A percentile compares a stretch with the other conserved stretches of the same genome.
Evolutionary conservation across 2,888 invertebrate genomes (phyloP).

Genomic region (Amphipyra tragopoginis): DNA sequence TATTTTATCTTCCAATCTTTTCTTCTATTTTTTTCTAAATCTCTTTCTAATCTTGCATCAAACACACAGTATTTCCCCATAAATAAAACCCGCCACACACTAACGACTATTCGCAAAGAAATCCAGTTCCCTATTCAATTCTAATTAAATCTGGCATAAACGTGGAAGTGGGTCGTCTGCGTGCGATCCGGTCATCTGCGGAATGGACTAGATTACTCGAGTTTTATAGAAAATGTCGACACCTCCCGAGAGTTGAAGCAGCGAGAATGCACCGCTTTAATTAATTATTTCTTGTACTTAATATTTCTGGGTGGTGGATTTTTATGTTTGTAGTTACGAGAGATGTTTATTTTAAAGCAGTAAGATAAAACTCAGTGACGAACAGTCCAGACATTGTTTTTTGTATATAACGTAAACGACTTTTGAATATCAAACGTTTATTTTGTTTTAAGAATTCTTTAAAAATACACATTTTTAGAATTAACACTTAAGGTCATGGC

Average conservation of each 20-base stretch:
- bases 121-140: constrained; percentile 49
- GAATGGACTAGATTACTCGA: constrained; percentile 53
- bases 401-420: too few species aligned
- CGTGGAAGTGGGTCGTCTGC: constrained; percentile 56
- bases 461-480: too few species aligned
- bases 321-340: constrained; percentile 8
- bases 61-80: neutral
- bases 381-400: too few species aligned
- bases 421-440: too few species aligned
- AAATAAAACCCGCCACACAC: constrained; percentile 19
- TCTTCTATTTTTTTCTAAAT: too few species aligned
- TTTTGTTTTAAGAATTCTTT: too few species aligned
- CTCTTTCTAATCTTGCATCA: too few species aligned
- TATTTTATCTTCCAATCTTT: too few species aligned
- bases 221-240: constrained; percentile 52
- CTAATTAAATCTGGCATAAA: constrained; percentile 59
- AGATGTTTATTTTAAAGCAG: too few species aligned
- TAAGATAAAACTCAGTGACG: too few species aligned
- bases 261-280: constrained; percentile 38
- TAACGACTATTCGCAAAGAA: constrained; percentile 34
- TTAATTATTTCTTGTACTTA: constrained; percentile 53
- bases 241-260: constrained; percentile 40
- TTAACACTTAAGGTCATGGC: too few species aligned
- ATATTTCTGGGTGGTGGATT: constrained; percentile 15
- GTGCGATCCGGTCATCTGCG: constrained; percentile 51